Evolutionary conservation across 2,797 vertebrate genomes (phyloP), one percentile per base, ranked within the genome.

Genomic region (Sphenopsis melanotis): DNA sequence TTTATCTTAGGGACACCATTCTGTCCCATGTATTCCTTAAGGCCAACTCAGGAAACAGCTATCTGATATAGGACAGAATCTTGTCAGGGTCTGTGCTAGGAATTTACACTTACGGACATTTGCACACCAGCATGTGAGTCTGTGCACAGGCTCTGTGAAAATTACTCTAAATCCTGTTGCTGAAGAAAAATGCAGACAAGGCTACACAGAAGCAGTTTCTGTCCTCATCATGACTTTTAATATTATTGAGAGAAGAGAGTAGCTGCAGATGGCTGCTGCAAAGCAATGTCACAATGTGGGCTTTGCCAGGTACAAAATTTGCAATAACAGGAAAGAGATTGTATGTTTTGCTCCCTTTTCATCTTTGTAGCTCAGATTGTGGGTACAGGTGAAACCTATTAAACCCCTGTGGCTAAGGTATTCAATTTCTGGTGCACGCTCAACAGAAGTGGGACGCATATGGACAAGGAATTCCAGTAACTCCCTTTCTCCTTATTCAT

Each of bases 351-450:
- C 39, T 82, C n/a, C 46, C 57, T 92, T 96, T 96, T 96, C 81
- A 95, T 93, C 89, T 94, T 69, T 66, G 63, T 53, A 89, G 84
- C 69, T 93, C 0, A 0, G 44, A 52, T 55, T 90, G 70, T 90
- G 74, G 16, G 59, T 72, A 79, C 90, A 94, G 74, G 89, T 95
- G 96, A 93, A 95, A 93, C 50, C 47, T 82, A 94, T 96, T 95
- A 95, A 93, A 76, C 63, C 52, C 83, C 90, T 59, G 83, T 82
- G 81, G 86, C 32, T 92, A 90, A 82, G 23, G 78, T 47, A 84
- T 92, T 94, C 86, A 49, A 7, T 87, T 74, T 79, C 81, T 92
- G 46, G 50, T 74, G 83, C 70, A 15, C 4, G 22, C 36, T 93
- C 32, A 79, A 56, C 47, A 89, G 83, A 75, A 95, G 78, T 57